phyloP scores from a whole-genome alignment of 2,113 vertebrate genomes.

The Monopterus albus region DNA sequence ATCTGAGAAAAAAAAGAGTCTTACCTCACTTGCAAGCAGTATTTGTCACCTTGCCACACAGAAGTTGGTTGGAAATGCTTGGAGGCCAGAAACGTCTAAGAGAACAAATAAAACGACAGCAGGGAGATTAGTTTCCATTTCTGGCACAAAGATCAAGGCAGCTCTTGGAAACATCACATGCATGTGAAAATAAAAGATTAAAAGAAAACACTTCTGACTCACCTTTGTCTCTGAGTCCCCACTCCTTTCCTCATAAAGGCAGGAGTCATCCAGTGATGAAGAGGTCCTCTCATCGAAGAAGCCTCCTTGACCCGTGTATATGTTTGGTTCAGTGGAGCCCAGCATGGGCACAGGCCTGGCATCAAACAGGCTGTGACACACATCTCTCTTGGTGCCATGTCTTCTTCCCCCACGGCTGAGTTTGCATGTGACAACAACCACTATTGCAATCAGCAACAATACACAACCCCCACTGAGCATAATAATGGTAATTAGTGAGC shows the following conservation, averaged over 20 bases:
- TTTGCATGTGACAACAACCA: constrained; percentile 73
- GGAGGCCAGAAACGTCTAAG: constrained; percentile 78
- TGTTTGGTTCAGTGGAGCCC: constrained; percentile 41
- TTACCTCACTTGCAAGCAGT: constrained; percentile 83
- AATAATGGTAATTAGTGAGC: constrained; percentile 69
- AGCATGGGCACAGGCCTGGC: constrained; percentile 46
- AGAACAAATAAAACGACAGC: constrained; percentile 63
- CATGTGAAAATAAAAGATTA: constrained; percentile 50
- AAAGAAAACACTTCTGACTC: constrained; percentile 42
- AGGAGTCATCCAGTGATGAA: constrained; percentile 68
- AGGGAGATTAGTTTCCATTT: constrained; percentile 64
- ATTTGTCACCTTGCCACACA: constrained; percentile 77
- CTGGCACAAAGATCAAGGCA: constrained; percentile 66
- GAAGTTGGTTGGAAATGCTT: constrained; percentile 76
- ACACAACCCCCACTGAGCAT: constrained; percentile 74
- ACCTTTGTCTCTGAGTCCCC: constrained; percentile 79
- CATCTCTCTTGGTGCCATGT: constrained; percentile 56
- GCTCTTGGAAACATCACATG: constrained; percentile 43
- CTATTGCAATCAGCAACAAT: constrained; percentile 77
- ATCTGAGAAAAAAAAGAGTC: constrained; percentile 46
- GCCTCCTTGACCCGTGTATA: constrained; percentile 55
- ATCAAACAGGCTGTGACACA: constrained; percentile 64
- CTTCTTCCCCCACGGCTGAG: constrained; percentile 44
- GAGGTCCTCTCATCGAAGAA: constrained; percentile 68
- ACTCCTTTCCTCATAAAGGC: constrained; percentile 77